Conservation (phyloP, 2,888 invertebrate species). For the Meloe dianella region DNA sequence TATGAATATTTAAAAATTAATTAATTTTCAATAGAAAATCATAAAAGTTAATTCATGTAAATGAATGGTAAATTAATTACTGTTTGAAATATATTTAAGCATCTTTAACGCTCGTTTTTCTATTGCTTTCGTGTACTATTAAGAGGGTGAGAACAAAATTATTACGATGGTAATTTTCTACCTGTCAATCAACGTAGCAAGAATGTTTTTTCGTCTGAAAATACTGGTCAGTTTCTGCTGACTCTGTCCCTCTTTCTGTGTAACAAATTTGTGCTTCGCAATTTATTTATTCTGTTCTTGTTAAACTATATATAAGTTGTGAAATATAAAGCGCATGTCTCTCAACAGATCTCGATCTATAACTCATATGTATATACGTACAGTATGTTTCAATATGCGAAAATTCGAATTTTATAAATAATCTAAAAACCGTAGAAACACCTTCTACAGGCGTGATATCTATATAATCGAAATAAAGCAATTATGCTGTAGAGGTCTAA, state of each 20-base stretch:
- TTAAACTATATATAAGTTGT: not conserved
- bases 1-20: not conserved
- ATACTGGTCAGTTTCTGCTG: not conserved
- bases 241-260: not conserved
- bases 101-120: not conserved
- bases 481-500: too few species aligned
- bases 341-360: conserved; percentile 26
- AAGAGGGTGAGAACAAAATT: not conserved
- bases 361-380: conserved; percentile 21
- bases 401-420: not conserved
- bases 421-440: too few species aligned
- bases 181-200: not conserved
- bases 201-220: not conserved
- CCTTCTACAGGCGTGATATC: too few species aligned
- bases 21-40: not conserved
- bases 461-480: too few species aligned
- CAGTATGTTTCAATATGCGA: not conserved
- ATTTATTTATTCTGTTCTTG: not conserved
- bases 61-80: conserved; percentile 10
- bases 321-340: conserved; percentile 4
- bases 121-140: not conserved
- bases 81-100: not conserved
- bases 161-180: conserved; percentile 6
- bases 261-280: not conserved
- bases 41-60: conserved; percentile 4